These are phyloP conservation scores for Drosophila arizonae DNA, from an alignment of 1,140 invertebrate species.

Conservation along the genomic window DNA sequence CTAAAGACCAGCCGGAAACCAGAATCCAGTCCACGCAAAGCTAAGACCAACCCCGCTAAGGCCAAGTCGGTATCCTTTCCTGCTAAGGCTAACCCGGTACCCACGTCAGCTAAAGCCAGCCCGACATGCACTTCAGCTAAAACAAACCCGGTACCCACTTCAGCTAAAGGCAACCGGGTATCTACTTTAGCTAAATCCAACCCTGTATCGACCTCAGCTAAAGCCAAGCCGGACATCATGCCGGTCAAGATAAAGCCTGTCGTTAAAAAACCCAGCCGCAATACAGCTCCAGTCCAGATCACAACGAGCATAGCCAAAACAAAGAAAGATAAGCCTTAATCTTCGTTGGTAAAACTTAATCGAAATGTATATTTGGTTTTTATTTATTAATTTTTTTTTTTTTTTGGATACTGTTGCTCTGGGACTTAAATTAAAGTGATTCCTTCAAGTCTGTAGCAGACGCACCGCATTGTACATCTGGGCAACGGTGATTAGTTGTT, in stretches of 20 bases:
- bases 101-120: background rate
- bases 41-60: background rate
- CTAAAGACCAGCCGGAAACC: background rate
- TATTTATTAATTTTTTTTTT: background rate
- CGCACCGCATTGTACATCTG: constrained; percentile 81
- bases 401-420: constrained; percentile 2
- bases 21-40: background rate
- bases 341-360: background rate
- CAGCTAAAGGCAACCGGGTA: background rate
- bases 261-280: no score
- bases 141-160: background rate
- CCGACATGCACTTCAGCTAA: no score
- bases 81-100: no score
- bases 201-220: background rate
- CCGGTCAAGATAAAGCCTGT: no score
- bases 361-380: constrained; percentile 3
- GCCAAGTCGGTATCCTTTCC: background rate
- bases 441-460: constrained; percentile 58
- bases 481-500: constrained; percentile 60
- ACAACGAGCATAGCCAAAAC: background rate
- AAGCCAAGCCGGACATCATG: background rate
- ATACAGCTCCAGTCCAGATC: no score
- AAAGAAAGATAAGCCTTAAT: background rate
- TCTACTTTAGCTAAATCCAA: no score
- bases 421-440: constrained; percentile 45